phyloP scores from a whole-genome alignment of 2,888 invertebrate genomes.

The Patella caerulea region DNA sequence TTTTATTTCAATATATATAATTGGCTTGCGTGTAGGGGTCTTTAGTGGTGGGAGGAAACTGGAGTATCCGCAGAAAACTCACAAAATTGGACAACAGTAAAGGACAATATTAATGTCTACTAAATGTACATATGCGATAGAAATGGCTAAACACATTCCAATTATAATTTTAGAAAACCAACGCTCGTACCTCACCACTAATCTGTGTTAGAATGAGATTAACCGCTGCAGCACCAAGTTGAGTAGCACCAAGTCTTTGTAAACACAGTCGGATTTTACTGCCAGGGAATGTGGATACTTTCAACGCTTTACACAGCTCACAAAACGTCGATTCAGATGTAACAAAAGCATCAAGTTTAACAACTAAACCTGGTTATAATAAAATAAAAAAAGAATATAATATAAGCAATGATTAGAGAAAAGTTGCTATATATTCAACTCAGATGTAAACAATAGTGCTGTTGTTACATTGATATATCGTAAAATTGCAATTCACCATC shows the following conservation, averaged over 20 bases:
- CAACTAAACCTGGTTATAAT: conserved; percentile 51
- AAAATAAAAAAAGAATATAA: conserved; percentile 6
- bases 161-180: neutral
- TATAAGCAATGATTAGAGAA: no score
- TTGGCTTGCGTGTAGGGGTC: no score
- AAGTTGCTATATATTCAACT: neutral
- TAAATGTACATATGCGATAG: no score
- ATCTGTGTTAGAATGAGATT: conserved; percentile 61
- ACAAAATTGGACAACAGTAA: neutral
- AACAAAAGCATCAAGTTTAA: conserved; percentile 65
- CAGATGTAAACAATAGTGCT: neutral
- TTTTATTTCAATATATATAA: no score
- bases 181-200: conserved; percentile 52
- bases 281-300: conserved; percentile 56
- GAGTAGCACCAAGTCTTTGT: conserved; percentile 60
- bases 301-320: conserved; percentile 66
- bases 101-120: neutral
- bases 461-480: no score
- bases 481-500: no score
- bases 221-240: conserved; percentile 60
- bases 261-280: conserved; percentile 58
- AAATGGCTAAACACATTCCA: no score
- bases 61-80: no score
- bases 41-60: no score
- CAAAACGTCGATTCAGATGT: conserved; percentile 60